Percentiles rank a stretch among this genome's conserved stretches.
Evolutionary conservation across 2,888 invertebrate species (phyloP).

Genomic region (Euplexia lucipara): DNA sequence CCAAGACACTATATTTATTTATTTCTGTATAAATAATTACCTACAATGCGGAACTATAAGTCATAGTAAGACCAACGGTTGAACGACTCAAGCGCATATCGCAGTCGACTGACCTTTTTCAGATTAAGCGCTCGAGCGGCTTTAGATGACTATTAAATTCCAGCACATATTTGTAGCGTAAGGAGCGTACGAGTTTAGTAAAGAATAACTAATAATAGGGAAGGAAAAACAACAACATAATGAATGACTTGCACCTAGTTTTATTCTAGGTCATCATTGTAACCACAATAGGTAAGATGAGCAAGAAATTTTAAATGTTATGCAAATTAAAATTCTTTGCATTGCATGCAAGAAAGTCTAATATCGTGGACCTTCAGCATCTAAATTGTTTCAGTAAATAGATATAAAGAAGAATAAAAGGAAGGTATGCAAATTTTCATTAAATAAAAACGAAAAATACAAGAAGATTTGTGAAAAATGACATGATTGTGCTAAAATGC

Average conservation of each 20-base stretch:
- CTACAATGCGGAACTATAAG: constrained; percentile 46
- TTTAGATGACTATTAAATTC: constrained; percentile 16
- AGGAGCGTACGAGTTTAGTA: not conserved
- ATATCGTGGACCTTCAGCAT: not conserved
- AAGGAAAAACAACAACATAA: constrained; percentile 19
- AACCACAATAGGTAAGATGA: constrained; percentile 23
- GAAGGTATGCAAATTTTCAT: no score
- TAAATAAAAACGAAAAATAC: no score
- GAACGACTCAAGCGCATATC: constrained; percentile 30
- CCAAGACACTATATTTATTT: not conserved
- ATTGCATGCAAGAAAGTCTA: not conserved
- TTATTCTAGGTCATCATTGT: constrained; percentile 26
- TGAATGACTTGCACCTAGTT: not conserved
- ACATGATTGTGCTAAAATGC: no score
- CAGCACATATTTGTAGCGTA: not conserved
- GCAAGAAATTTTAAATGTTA: not conserved
- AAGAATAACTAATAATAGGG: not conserved
- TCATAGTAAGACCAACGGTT: constrained; percentile 25
- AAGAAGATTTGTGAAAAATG: no score
- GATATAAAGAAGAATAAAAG: no score
- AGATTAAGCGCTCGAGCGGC: constrained; percentile 29
- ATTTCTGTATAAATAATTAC: constrained; percentile 4
- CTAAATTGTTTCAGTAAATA: no score
- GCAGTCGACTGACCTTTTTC: constrained; percentile 42
- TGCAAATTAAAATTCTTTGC: not conserved